Evolutionary conservation across 2,113 vertebrate species (phyloP).

Genomic region (Microcebus jonahi): DNA sequence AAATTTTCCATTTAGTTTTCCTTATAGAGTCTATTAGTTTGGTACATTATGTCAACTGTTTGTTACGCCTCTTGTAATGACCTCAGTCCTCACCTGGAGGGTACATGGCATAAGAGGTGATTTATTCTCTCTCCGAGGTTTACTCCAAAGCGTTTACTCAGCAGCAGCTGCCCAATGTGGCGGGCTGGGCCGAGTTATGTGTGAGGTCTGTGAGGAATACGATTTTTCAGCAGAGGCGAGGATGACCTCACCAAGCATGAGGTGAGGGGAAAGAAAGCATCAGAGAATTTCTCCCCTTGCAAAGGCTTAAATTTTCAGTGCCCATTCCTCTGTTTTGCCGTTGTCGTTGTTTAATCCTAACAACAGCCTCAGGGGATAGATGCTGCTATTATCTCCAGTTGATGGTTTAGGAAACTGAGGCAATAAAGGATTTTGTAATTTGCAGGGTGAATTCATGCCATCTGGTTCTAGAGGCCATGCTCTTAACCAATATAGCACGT

Average conservation of each 20-base stretch:
- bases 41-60: conserved; percentile 55
- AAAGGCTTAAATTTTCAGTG: neutral
- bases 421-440: neutral
- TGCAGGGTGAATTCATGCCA: neutral
- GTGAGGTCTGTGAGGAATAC: conserved; percentile 8
- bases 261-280: neutral
- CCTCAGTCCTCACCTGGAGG: conserved; percentile 72
- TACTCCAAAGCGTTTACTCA: conserved; percentile 72
- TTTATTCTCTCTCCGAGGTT: conserved; percentile 76
- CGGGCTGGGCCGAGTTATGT: conserved; percentile 49
- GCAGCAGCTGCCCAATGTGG: conserved; percentile 49
- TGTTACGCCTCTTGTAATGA: conserved; percentile 66
- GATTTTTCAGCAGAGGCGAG: conserved; percentile 56
- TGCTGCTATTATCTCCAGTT: neutral
- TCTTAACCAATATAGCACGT: neutral
- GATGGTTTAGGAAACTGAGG: conserved; percentile 3
- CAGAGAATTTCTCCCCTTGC: neutral
- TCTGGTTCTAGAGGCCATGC: neutral
- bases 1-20: conserved; percentile 71
- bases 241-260: conserved; percentile 51
- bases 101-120: conserved; percentile 27
- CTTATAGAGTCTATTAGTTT: conserved; percentile 72
- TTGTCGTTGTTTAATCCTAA: neutral
- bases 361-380: neutral
- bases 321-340: neutral